Base-by-base conservation (phyloP, 2,797 vertebrate species). In the Tokudaia tokunoshimensis region DNA sequence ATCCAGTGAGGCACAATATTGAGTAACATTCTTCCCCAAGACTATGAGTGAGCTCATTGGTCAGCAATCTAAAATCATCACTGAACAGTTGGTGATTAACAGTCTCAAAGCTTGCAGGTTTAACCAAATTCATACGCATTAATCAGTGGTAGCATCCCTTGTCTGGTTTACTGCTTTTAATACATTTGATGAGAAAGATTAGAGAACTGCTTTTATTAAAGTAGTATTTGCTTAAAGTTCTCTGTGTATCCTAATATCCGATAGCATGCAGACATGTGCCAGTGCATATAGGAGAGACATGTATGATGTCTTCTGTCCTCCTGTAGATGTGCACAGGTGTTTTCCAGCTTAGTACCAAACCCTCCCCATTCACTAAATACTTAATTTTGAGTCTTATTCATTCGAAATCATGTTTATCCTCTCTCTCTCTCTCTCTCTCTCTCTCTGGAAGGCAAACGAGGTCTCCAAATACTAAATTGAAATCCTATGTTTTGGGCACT, bases 371-470 rank as follows among this genome's bases (percentile, higher is more conserved):
- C 47, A 87, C 20, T 61, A 79, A 83, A 52, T 57, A 80, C 76
- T 59, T 57, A 52, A 87, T 92, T 91, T 88, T 79, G 89, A 90
- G 41, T 31, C 41, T 72, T 44, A 9, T 94, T 83, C 79, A 90
- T 95, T 89, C 83, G 31, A 41, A 96, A 87, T 70, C 55, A 81
- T 52, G 50, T 85, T 94, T 89, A 78, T 81, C 57, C 76, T 92
- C 76, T 82, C 83, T 79, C 61, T 93, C 65, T 96, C 61, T 92
- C 47, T 50, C 47, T 50, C 76, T 91, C 72, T 82, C 82, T 79
- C 61, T 93, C 65, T 96, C 61, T 92, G 67, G 88, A 91, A 96
- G 63, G 70, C 70, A 96, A 87, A 57, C 78, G 72, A 44, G 47
- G 88, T 96, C 96, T 95, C 24, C 37, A 63, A 93, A 67, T 84